Percentiles rank a stretch among this genome's conserved stretches.
Evolutionary conservation across 2,113 vertebrate genomes (phyloP).

Genomic region (Collichthys lucidus): DNA sequence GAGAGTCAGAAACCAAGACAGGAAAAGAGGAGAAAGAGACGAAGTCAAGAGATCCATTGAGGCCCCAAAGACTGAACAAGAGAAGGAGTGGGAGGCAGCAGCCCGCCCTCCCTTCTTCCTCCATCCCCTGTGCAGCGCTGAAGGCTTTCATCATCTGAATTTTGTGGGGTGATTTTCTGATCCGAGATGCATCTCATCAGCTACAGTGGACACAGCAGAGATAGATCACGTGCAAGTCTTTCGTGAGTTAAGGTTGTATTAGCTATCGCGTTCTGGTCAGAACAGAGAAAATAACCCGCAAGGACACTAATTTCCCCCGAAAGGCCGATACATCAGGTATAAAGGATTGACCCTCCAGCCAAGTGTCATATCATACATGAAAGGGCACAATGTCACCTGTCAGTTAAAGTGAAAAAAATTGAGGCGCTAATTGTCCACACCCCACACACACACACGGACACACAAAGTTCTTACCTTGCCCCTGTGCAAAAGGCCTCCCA

Average conservation of each 20-base stretch:
- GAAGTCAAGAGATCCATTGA: conserved; percentile 62
- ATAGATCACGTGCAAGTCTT: conserved; percentile 52
- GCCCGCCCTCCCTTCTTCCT: conserved; percentile 37
- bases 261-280: background rate
- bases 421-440: conserved; percentile 41
- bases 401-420: conserved; percentile 34
- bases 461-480: conserved; percentile 38
- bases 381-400: conserved; percentile 49
- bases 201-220: conserved; percentile 50
- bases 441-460: background rate
- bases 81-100: conserved; percentile 69
- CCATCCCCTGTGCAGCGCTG: conserved; percentile 52
- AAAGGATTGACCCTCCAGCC: background rate
- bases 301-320: background rate
- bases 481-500: conserved; percentile 55
- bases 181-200: conserved; percentile 57
- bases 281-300: background rate
- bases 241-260: background rate
- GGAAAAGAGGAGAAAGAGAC: conserved; percentile 52
- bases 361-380: conserved; percentile 21
- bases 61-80: conserved; percentile 68
- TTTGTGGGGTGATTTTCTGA: conserved; percentile 62
- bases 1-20: conserved; percentile 60
- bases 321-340: background rate
- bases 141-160: conserved; percentile 73